Base-by-base conservation (phyloP, 2,113 vertebrate genomes). In the Leiothrix lutea region DNA sequence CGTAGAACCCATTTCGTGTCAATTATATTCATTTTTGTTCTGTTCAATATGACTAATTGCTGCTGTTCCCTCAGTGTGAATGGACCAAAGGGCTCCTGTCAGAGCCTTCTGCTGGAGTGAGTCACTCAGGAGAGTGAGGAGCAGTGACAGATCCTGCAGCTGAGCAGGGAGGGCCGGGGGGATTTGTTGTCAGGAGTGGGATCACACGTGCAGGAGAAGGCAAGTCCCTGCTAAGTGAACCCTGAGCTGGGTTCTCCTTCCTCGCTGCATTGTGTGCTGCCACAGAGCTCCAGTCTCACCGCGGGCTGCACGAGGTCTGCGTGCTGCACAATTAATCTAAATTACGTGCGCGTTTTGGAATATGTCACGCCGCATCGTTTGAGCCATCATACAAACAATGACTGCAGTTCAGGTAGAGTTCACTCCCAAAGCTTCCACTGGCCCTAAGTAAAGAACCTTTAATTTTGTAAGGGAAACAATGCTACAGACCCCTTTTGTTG, bases 261-360 rank as follows among this genome's bases (percentile, higher is more conserved):
- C 62, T 83, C 19, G 0, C 56, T 80, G 12, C 7, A 1, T 40
- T 79, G 11, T 14, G 18, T 60, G 31, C 54, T 89, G 82, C 78
- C 56, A 45, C 50, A 44, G 36, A 92, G 36, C 70, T 60, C 66
- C 54, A 74, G 58, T 5, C 66, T 90, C 80, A 28, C 75, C 50
- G 81, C 74, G 66, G 84, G 69, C 82, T 91, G 38, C 53, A 16
- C 79, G 80, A 92, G 90, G 88, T 82, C 87, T 53, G 11, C 5
- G 10, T 54, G 87, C 74, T 85, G 89, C 24, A 42, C 91, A 94
- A 94, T 97, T 97, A 96, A 94, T 97, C 70, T 82, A 71, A 94
- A 96, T 96, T 92, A 89, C 6, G 7, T 9, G 40, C 1, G 17
- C 36, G 0, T 88, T 90, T 94, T 44, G 64, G 90, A 80, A 66